Evolutionary conservation across 2,113 vertebrate genomes (phyloP), one percentile per base, ranked within the genome.

Genomic region (Spea multiplicata): DNA sequence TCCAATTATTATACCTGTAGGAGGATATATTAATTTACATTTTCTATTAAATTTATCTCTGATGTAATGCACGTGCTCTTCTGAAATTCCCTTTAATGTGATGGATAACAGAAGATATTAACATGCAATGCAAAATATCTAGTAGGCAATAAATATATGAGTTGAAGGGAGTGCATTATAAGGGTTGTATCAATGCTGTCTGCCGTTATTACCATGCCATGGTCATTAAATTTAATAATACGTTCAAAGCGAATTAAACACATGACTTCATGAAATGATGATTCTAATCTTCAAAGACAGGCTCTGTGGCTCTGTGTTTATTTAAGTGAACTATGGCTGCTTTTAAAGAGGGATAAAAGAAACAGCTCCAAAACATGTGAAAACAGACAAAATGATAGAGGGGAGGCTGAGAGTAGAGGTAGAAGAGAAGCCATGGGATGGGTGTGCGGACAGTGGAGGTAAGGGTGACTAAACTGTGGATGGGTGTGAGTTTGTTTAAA

Each of bases 201-300:
- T 16, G 13, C n/a, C 30, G 61, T 64, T 16, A 64, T 17, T 3
- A 64, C 16, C 30, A 17, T 64, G 2, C 61, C 3, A 64, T 64
- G n/a, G 61, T 64, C n/a, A 16, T 64, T 64, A 64, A 64, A 17
- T 7, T 17, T 64, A 64, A 64, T 61, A 61, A 17, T 64, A 64
- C 8, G 1, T 17, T 5, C 30, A 59, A 59, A 59, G 55, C 9
- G 55, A 9, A 59, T 59, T 59, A 12, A 3, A 59, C 10, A 13
- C 55, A 59, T 13, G 55, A 59, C 9, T 30, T 30, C 30, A 30
- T 30, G 30, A 30, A 30, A 30, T 30, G 30, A 30, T 30, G 30
- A 30, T 30, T 30, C 30, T 30, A 30, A 30, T 30, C 30, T 30
- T 30, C 30, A 30, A 30, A 30, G 30, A 2, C 30, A 30, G 30